Evolutionary conservation across 2,113 vertebrate species (phyloP).

Genomic region (Urocolius indicus): DNA sequence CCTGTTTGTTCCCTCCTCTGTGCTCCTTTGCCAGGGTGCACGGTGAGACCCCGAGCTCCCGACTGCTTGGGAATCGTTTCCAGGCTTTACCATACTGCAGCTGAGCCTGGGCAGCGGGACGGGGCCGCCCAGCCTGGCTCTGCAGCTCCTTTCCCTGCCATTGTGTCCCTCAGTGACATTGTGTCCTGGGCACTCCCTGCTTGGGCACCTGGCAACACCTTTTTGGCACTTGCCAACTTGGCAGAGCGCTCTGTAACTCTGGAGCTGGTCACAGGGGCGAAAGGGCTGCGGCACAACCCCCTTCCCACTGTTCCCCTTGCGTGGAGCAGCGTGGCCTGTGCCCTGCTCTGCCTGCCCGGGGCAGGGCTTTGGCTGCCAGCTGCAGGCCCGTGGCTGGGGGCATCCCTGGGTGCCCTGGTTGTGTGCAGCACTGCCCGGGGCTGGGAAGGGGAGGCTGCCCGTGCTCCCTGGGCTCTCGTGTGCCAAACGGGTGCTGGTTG

Average conservation of each 20-base stretch:
- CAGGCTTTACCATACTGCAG: not conserved
- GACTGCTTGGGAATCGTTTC: not conserved
- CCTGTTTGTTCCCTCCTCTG: not conserved
- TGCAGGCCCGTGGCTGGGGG: too few species aligned
- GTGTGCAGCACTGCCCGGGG: too few species aligned
- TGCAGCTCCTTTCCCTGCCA: conserved; percentile 17
- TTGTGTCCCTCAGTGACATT: not conserved
- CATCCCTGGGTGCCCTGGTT: too few species aligned
- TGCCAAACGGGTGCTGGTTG: too few species aligned
- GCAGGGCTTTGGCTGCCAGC: too few species aligned
- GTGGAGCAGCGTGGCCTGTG: too few species aligned
- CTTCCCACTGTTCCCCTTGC: too few species aligned
- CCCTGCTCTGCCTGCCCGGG: too few species aligned
- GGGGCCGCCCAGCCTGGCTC: not conserved
- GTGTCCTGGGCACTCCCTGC: not conserved
- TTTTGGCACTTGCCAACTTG: not conserved
- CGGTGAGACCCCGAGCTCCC: not conserved
- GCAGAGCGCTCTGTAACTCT: not conserved
- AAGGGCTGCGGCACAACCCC: not conserved
- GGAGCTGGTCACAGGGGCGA: too few species aligned
- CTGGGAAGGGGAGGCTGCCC: too few species aligned
- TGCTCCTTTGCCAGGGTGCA: not conserved
- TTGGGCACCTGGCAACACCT: too few species aligned
- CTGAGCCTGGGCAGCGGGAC: not conserved
- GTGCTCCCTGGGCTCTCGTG: too few species aligned